These are phyloP conservation scores for Percopsis omiscomaycus DNA, from an alignment of 2,797 vertebrate species.

Conservation along the genomic window DNA sequence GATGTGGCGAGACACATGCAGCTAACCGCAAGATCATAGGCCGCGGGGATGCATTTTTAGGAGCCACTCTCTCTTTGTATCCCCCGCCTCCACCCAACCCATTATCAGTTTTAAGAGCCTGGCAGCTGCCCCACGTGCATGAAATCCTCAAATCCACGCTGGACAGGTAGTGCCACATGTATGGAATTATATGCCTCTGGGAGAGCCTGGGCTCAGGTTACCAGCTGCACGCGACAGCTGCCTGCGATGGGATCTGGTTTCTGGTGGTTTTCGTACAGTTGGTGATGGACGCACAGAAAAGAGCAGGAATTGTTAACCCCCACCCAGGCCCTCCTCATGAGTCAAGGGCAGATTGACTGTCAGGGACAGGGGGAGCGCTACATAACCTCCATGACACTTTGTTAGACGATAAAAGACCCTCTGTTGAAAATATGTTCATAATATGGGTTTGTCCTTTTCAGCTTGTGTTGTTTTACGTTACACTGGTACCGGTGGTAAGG, in stretches of 20 bases:
- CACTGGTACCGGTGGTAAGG: neutral
- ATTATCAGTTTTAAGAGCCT: slow-evolving; percentile 48
- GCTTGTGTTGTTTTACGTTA: neutral
- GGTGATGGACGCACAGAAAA: slow-evolving; percentile 72
- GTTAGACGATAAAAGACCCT: slow-evolving; percentile 16
- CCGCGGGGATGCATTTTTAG: slow-evolving; percentile 14
- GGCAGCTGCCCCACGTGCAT: slow-evolving; percentile 75
- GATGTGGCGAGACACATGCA: slow-evolving; percentile 69
- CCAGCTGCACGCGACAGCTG: slow-evolving; percentile 83
- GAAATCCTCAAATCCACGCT: slow-evolving; percentile 74
- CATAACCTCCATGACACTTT: slow-evolving; percentile 54
- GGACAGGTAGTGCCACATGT: slow-evolving; percentile 83
- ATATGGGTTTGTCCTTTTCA: neutral
- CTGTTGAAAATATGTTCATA: neutral
- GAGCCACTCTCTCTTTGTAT: slow-evolving; percentile 40
- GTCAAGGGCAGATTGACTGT: slow-evolving; percentile 65
- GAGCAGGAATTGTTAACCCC: slow-evolving; percentile 61
- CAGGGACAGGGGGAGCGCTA: slow-evolving; percentile 70
- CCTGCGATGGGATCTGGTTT: slow-evolving; percentile 72
- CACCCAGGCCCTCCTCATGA: slow-evolving; percentile 44
- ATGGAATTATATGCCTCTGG: slow-evolving; percentile 70
- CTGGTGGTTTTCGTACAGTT: slow-evolving; percentile 74
- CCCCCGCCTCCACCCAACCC: slow-evolving; percentile 1
- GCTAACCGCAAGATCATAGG: slow-evolving; percentile 45
- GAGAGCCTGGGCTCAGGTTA: slow-evolving; percentile 62